These are phyloP conservation scores for Hydriomena furcata DNA, from an alignment of 2,888 invertebrate genomes.

Conservation along the genomic window DNA sequence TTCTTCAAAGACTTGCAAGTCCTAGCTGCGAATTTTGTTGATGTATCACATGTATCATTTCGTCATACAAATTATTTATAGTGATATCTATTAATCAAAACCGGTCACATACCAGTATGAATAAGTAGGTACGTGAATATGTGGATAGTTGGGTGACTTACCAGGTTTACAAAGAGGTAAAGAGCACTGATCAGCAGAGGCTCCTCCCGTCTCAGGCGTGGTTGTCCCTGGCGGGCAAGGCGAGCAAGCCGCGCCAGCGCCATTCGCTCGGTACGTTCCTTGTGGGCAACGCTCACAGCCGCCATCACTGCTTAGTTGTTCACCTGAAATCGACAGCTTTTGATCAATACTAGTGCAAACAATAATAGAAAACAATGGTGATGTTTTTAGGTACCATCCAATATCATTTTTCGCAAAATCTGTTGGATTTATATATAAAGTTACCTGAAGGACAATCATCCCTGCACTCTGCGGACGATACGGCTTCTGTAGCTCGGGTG, in stretches of 20 bases:
- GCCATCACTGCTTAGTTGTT: slow-evolving; percentile 93
- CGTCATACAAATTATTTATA: no score
- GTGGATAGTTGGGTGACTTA: slow-evolving; percentile 45
- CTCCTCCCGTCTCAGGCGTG: slow-evolving; percentile 92
- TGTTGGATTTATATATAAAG: no score
- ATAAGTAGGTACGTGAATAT: no score
- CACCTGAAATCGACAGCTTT: slow-evolving; percentile 74
- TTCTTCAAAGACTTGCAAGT: no score
- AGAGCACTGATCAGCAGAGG: slow-evolving; percentile 95
- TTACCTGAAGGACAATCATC: slow-evolving; percentile 92
- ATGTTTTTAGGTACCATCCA: no score
- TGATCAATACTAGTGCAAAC: neutral
- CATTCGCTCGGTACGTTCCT: slow-evolving; percentile 93
- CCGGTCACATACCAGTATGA: no score
- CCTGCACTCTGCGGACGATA: slow-evolving; percentile 93
- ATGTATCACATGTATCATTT: no score
- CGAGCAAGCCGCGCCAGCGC: slow-evolving; percentile 94
- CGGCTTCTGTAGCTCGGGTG: slow-evolving; percentile 94
- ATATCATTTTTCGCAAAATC: no score
- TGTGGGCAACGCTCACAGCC: slow-evolving; percentile 96
- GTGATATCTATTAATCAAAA: no score
- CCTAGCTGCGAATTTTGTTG: no score
- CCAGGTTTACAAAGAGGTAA: slow-evolving; percentile 93
- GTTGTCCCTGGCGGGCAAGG: slow-evolving; percentile 95
- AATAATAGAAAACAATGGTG: neutral